Percentiles rank a stretch among this genome's conserved stretches.
These are phyloP conservation scores for Synaphobranchus kaupii DNA, from an alignment of 2,797 vertebrate genomes.

Conservation along the genomic window DNA sequence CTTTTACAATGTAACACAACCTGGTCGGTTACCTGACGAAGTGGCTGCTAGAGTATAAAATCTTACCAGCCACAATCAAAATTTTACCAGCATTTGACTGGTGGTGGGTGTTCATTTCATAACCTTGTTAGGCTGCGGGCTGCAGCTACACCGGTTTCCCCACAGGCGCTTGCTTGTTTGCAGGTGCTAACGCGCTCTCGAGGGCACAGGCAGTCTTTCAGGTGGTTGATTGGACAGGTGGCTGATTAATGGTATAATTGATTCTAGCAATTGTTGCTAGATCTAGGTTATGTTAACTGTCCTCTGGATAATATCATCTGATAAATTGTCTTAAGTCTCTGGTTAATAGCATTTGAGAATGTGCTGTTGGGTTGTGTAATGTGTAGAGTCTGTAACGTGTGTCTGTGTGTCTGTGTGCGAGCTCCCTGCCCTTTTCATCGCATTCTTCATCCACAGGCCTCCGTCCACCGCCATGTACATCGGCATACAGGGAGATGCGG, in stretches of 20 bases:
- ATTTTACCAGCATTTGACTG: too few relatives aligned
- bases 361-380: not conserved
- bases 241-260: not conserved
- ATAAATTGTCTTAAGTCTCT: not conserved
- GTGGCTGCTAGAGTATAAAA: too few relatives aligned
- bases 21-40: too few relatives aligned
- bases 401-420: not conserved
- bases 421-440: not conserved
- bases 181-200: not conserved
- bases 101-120: too few relatives aligned
- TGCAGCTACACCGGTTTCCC: not conserved
- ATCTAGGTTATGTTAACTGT: not conserved
- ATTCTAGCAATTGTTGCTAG: not conserved
- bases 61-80: too few relatives aligned
- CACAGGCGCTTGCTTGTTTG: not conserved
- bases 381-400: not conserved
- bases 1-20: too few relatives aligned
- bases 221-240: not conserved
- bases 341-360: not conserved
- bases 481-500: constrained; percentile 76
- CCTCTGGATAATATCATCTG: not conserved
- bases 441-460: constrained; percentile 68
- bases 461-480: constrained; percentile 90
- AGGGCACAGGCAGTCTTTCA: not conserved
- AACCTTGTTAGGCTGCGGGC: not conserved